These are phyloP conservation scores for Aspidiotus destructor DNA, from an alignment of 2,888 invertebrate species.

Conservation along the genomic window DNA sequence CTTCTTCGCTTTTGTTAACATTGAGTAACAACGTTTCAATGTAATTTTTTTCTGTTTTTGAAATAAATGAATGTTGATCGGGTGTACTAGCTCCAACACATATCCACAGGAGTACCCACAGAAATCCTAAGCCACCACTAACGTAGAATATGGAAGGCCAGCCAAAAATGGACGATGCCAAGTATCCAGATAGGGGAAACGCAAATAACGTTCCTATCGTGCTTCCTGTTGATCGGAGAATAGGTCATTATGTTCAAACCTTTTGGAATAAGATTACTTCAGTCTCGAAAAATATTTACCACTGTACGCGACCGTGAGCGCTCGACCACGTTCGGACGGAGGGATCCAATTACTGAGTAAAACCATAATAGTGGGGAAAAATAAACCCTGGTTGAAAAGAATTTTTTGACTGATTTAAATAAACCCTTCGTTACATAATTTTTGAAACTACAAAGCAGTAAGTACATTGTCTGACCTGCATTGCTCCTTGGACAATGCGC, in stretches of 20 bases:
- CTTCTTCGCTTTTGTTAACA: too few relatives aligned
- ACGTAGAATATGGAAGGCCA: slow-evolving; percentile 72
- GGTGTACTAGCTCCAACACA: slow-evolving; percentile 58
- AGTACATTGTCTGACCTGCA: slow-evolving; percentile 30
- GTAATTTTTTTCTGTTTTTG: slow-evolving; percentile 52
- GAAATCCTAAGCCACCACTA: slow-evolving; percentile 53
- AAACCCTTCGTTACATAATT: too few relatives aligned
- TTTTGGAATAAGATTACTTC: not conserved
- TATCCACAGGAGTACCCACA: slow-evolving; percentile 53
- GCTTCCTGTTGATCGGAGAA: slow-evolving; percentile 46
- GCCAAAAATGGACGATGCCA: slow-evolving; percentile 57
- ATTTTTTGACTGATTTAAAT: too few relatives aligned
- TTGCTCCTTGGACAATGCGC: slow-evolving; percentile 35
- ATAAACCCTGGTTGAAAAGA: slow-evolving; percentile 48
- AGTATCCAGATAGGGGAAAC: slow-evolving; percentile 59
- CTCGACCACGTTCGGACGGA: slow-evolving; percentile 55
- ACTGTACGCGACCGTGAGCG: slow-evolving; percentile 42
- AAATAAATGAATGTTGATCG: slow-evolving; percentile 50
- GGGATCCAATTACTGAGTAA: slow-evolving; percentile 63
- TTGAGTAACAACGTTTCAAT: slow-evolving; percentile 43
- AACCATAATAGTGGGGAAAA: slow-evolving; percentile 58
- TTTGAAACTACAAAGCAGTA: too few relatives aligned
- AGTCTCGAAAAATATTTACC: slow-evolving; percentile 34
- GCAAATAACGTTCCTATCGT: slow-evolving; percentile 70
- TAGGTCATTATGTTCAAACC: not conserved